Conservation (phyloP, 1,140 invertebrate genomes). For the Ptiloglossa arizonensis region DNA sequence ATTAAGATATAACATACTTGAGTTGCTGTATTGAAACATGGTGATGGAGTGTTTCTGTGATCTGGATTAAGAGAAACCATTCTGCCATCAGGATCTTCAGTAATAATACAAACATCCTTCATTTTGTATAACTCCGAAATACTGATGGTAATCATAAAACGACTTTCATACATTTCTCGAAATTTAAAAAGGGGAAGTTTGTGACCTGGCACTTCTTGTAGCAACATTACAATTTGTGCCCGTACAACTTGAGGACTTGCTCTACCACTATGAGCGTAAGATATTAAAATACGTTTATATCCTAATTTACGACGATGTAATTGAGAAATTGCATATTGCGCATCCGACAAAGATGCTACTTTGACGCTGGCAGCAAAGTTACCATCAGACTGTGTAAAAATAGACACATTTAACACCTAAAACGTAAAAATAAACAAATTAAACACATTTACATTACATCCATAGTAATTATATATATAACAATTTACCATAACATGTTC, state of each 20-base stretch:
- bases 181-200: conserved; percentile 92
- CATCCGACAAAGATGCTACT: conserved; percentile 86
- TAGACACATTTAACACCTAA: conserved; percentile 86
- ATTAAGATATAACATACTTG: conserved; percentile 70
- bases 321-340: conserved; percentile 91
- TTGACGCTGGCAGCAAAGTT: conserved; percentile 86
- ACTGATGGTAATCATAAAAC: conserved; percentile 90
- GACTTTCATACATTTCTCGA: conserved; percentile 91
- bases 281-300: conserved; percentile 90
- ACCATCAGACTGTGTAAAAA: conserved; percentile 87
- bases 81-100: conserved; percentile 87
- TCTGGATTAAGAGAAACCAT: conserved; percentile 86
- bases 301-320: conserved; percentile 92
- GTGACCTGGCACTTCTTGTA: conserved; percentile 89
- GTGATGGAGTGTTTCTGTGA: conserved; percentile 83
- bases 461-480: neutral
- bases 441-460: neutral
- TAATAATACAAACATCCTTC: conserved; percentile 89
- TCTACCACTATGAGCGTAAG: conserved; percentile 86
- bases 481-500: conserved; percentile 86
- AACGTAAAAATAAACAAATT: conserved; percentile 47
- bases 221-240: conserved; percentile 84
- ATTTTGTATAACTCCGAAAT: conserved; percentile 92
- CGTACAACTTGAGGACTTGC: conserved; percentile 86
- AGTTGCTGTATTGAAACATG: conserved; percentile 76